Base-by-base conservation (phyloP, 2,113 vertebrate genomes). In the Zootoca vivipara region DNA sequence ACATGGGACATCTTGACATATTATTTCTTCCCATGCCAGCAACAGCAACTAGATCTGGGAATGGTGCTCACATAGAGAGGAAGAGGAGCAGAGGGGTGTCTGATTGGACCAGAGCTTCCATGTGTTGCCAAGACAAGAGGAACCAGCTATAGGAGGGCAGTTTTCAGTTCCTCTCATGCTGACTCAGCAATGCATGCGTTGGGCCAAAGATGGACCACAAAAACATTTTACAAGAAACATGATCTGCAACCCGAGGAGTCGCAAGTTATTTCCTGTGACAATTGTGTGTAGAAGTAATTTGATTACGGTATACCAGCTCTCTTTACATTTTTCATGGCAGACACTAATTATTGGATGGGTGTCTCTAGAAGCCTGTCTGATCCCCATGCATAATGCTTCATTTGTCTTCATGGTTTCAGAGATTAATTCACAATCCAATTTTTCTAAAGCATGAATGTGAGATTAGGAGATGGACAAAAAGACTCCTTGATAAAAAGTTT, bases 401-500 rank as follows among this genome's bases (percentile, higher is more conserved):
- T 70, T 87, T 87, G 77, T 87, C 80, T 87, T 70, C 67, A 80
- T 72, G 42, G 46, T 70, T n/a, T 20, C 40, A 56, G 33, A 80
- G 77, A 87, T 79, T 80, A 72, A 84, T 80, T 58, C 78, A 72
- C 65, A 72, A 72, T 80, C 24, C 24, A 58, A 15, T 80, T 80
- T 56, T 70, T 70, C 42, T 72, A 62, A 56, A 87, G 13, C 65
- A 58, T 87, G 42, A n/a, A 72, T 80, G 46, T 40, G 46, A 81
- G 15, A 80, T 87, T 87, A 70, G 30, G 70, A 18, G 16, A 9
- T n/a, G n/a, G 42, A 79, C 75, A 79, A 40, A 58, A 80, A 70
- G 46, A 28, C 33, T 72, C 15, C 7, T 26, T 7, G 33, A 80
- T 72, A 80, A 79, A 56, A 79, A 9, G 24, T 70, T 40, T 56